Evolutionary conservation across 2,888 invertebrate genomes (phyloP).

Genomic region (Apocheima hispidaria): DNA sequence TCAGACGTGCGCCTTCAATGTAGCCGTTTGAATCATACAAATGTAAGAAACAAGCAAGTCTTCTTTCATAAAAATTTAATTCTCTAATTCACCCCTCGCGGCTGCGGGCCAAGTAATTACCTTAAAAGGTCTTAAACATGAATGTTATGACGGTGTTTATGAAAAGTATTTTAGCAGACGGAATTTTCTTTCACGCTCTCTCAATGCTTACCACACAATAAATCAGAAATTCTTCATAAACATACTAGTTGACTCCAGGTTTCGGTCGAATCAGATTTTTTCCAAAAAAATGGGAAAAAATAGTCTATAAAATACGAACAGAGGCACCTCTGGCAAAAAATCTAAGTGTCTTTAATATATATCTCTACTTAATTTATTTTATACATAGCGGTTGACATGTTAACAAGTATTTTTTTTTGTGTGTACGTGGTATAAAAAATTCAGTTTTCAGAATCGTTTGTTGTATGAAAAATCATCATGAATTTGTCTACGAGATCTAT

Average conservation of each 20-base stretch:
- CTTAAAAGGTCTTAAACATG: conserved; percentile 83
- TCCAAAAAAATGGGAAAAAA: too few species aligned
- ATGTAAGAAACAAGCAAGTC: conserved; percentile 76
- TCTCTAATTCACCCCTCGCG: conserved; percentile 77
- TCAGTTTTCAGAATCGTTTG: too few species aligned
- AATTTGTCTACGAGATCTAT: too few species aligned
- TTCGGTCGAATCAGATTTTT: neutral
- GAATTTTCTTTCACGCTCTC: conserved; percentile 65
- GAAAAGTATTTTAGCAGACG: conserved; percentile 79
- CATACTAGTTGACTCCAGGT: neutral
- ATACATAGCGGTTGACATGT: too few species aligned
- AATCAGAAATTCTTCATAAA: conserved; percentile 61
- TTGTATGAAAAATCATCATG: too few species aligned
- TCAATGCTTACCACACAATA: conserved; percentile 80
- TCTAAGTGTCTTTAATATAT: too few species aligned
- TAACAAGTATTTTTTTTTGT: too few species aligned
- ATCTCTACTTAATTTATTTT: too few species aligned
- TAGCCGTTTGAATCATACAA: conserved; percentile 50
- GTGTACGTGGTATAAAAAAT: too few species aligned
- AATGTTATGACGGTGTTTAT: conserved; percentile 85
- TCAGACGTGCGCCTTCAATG: conserved; percentile 20
- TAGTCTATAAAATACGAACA: too few species aligned
- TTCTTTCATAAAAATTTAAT: conserved; percentile 81
- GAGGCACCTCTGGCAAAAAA: too few species aligned
- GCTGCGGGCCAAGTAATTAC: conserved; percentile 77